A percentile compares a stretch with the other conserved stretches of the same genome.
Conservation (phyloP, 2,888 invertebrate species). For the Drosophila mimica region DNA sequence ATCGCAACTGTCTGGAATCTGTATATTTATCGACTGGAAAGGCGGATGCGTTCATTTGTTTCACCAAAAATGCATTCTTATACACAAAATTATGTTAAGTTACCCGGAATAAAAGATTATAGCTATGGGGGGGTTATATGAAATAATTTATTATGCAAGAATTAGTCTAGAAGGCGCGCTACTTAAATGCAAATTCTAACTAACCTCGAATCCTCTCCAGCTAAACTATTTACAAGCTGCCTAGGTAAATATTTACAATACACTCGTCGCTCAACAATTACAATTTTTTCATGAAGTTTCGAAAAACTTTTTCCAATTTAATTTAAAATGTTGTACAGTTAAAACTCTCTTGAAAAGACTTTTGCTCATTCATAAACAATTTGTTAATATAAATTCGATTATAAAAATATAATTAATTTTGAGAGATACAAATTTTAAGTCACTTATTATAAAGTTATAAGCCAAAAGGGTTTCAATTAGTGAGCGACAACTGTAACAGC, state of each 20-base stretch:
- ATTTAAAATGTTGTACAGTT: background rate
- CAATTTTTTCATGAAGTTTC: background rate
- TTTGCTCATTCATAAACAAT: background rate
- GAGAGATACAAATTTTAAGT: background rate
- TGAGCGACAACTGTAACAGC: conserved; percentile 25
- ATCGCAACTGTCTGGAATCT: conserved; percentile 28
- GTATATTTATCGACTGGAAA: background rate
- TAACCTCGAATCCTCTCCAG: conserved; percentile 39
- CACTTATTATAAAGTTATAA: background rate
- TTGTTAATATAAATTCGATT: background rate
- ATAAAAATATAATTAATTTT: background rate
- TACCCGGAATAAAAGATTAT: conserved; percentile 9
- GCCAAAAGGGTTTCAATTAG: background rate
- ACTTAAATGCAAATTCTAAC: conserved; percentile 63
- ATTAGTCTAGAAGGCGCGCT: conserved; percentile 68
- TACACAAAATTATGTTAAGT: conserved; percentile 21
- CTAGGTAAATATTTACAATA: conserved; percentile 59
- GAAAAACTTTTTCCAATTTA: background rate
- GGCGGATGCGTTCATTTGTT: conserved; percentile 1
- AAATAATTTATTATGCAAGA: conserved; percentile 75
- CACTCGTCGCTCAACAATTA: background rate
- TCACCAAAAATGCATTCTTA: conserved; percentile 6
- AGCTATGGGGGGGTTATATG: conserved; percentile 19
- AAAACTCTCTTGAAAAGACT: background rate
- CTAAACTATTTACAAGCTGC: conserved; percentile 42